Base-by-base conservation (phyloP, 1,140 invertebrate species). In the Nautilus pompilius region DNA sequence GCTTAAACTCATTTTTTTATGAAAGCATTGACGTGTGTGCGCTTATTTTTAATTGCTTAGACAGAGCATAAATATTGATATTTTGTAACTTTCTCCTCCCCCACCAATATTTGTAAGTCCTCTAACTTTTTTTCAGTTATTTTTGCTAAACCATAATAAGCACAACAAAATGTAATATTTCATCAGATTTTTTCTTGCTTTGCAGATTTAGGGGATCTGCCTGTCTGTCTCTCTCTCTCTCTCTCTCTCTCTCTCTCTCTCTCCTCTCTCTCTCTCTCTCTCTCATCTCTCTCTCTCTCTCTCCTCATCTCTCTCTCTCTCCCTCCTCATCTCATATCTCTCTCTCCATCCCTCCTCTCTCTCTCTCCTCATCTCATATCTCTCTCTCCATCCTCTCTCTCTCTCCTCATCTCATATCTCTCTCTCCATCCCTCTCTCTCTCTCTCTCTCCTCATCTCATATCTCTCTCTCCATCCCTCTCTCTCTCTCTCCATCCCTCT, bases 321-420 rank as follows among this genome's bases (percentile, higher is more conserved):
- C 36, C n/a, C 36, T 41, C 36, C n/a, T 41, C 36, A 41, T 1
- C n/a, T 13, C n/a, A 15, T 15, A 41, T n/a, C 36, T 41, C n/a
- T 41, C 36, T n/a, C 13, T 41, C 36, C 36, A 15, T 15, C n/a
- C 1, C 36, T 41, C n/a, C 36, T 41, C 36, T 15, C n/a, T 41
- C 13, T 41, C n/a, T n/a, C n/a, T n/a, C n/a, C 63, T 51, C 46
- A 41, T 17, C 29, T 24, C 53, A 30, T 34, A 20, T 36, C 56
- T 49, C 56, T 33, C 32, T 53, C 56, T 64, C 32, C 56, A 24
- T 46, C 56, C 28, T 24, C 49, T 56, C 13, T 56, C 56, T 49
- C 45, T 22, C 32, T 53, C 24, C 55, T 32, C 58, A 3, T 15
- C 41, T 6, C 20, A 26, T 26, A 46, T 36, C n/a, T 10, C 45